A percentile compares a stretch with the other conserved stretches of the same genome.
Conservation (phyloP, 2,113 vertebrate species). For the Perccottus glenii region DNA sequence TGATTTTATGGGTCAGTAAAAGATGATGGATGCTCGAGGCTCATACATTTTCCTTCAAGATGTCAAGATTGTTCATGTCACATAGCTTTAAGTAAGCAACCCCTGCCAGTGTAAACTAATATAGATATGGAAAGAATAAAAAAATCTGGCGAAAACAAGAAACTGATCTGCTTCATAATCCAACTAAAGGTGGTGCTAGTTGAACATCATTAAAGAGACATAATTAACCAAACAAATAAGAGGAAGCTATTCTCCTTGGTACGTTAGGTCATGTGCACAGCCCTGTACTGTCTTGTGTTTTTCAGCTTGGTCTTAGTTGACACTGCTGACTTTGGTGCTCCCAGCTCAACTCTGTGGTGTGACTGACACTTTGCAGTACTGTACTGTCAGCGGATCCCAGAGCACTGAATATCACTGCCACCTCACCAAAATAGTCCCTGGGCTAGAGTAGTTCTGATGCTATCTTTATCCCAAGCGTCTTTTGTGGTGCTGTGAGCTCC, state of each 20-base stretch:
- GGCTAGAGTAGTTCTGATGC: slow-evolving; percentile 40
- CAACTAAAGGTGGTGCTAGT: background rate
- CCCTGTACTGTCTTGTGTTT: slow-evolving; percentile 32
- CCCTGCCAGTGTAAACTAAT: slow-evolving; percentile 2
- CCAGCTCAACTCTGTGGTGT: slow-evolving; percentile 53
- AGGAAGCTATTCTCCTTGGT: slow-evolving; percentile 9
- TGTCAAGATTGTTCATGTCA: too few relatives aligned
- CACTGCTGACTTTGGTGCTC: slow-evolving; percentile 53
- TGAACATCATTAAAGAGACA: background rate
- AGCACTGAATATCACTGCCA: slow-evolving; percentile 61
- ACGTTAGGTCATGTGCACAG: slow-evolving; percentile 30
- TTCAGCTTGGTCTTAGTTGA: slow-evolving; percentile 5
- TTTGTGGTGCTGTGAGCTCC: slow-evolving; percentile 53
- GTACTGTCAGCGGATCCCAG: slow-evolving; percentile 78
- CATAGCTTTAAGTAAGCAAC: background rate
- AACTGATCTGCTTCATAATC: background rate
- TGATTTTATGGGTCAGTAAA: background rate
- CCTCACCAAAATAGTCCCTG: slow-evolving; percentile 77
- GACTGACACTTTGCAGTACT: slow-evolving; percentile 71
- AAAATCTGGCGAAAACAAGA: slow-evolving; percentile 1
- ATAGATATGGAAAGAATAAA: background rate
- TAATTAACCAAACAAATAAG: slow-evolving; percentile 1
- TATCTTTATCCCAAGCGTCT: slow-evolving; percentile 69
- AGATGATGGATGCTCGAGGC: background rate
- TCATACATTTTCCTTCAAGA: too few relatives aligned